These are phyloP conservation scores for Acridotheres tristis DNA, from an alignment of 2,797 vertebrate genomes.

Conservation along the genomic window DNA sequence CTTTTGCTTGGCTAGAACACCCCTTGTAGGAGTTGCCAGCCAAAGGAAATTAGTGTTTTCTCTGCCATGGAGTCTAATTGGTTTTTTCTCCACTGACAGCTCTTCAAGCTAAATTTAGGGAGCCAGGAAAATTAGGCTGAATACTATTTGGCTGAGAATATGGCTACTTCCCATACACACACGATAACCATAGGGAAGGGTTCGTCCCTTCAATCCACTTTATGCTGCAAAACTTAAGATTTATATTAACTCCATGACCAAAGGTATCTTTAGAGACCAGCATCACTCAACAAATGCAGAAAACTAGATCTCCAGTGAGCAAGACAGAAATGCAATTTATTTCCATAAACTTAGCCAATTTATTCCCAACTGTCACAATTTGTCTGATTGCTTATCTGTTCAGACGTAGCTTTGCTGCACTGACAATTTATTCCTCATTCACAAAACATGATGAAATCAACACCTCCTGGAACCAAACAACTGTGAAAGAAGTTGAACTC, in stretches of 20 bases:
- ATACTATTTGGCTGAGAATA: neutral
- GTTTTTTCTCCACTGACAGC: slow-evolving; percentile 39
- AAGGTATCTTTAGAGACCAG: neutral
- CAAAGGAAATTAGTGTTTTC: slow-evolving; percentile 55
- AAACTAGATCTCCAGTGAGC: neutral
- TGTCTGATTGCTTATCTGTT: neutral
- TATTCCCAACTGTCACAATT: neutral
- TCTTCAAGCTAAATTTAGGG: slow-evolving; percentile 51
- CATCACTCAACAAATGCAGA: neutral
- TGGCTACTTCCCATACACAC: neutral
- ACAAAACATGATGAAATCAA: neutral
- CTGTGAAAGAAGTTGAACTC: neutral
- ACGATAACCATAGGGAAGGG: neutral
- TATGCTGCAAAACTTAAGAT: neutral
- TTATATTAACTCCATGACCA: neutral
- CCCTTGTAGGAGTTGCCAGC: slow-evolving; percentile 29
- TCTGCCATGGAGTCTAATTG: slow-evolving; percentile 42
- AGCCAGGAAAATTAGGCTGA: slow-evolving; percentile 15
- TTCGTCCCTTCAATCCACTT: neutral
- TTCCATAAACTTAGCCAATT: neutral
- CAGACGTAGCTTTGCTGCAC: neutral
- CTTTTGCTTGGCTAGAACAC: neutral
- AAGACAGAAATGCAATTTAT: neutral
- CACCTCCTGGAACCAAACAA: neutral
- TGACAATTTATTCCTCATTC: neutral